phyloP scores from a whole-genome alignment of 2,888 invertebrate genomes.

The Tholera decimalis region DNA sequence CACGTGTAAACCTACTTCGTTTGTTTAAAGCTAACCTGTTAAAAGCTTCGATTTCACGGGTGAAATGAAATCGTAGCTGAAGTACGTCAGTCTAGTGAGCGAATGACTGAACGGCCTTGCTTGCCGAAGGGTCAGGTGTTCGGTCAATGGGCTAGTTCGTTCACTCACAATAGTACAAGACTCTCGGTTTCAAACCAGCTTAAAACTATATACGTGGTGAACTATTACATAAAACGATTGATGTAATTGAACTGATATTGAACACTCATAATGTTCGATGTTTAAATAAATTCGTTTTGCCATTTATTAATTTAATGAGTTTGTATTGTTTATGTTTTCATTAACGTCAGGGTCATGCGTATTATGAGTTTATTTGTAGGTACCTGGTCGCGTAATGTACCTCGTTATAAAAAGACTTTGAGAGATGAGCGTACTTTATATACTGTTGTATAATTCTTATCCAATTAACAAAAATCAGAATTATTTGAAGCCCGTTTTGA shows the following conservation, averaged over 20 bases:
- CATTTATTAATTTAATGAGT: slow-evolving; percentile 50
- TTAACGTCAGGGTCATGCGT: slow-evolving; percentile 32
- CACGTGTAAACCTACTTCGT: slow-evolving; percentile 7
- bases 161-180: slow-evolving; percentile 67
- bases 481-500: too few relatives aligned
- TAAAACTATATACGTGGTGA: slow-evolving; percentile 33
- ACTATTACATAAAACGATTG: slow-evolving; percentile 22
- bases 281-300: slow-evolving; percentile 36
- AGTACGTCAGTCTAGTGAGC: slow-evolving; percentile 38
- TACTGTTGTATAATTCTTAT: too few relatives aligned
- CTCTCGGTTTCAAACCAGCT: slow-evolving; percentile 79
- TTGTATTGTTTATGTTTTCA: slow-evolving; percentile 39
- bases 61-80: slow-evolving; percentile 34
- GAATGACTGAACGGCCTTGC: slow-evolving; percentile 82
- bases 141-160: slow-evolving; percentile 83
- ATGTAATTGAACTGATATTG: slow-evolving; percentile 11
- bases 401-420: too few relatives aligned
- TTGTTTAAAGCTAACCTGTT: slow-evolving; percentile 25
- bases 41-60: slow-evolving; percentile 33
- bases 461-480: too few relatives aligned
- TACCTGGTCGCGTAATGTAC: too few relatives aligned
- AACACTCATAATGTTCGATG: slow-evolving; percentile 16
- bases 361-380: too few relatives aligned
- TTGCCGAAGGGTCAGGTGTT: slow-evolving; percentile 78
- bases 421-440: too few relatives aligned